Conservation (phyloP, 2,113 vertebrate genomes). For the Hemicordylus capensis region DNA sequence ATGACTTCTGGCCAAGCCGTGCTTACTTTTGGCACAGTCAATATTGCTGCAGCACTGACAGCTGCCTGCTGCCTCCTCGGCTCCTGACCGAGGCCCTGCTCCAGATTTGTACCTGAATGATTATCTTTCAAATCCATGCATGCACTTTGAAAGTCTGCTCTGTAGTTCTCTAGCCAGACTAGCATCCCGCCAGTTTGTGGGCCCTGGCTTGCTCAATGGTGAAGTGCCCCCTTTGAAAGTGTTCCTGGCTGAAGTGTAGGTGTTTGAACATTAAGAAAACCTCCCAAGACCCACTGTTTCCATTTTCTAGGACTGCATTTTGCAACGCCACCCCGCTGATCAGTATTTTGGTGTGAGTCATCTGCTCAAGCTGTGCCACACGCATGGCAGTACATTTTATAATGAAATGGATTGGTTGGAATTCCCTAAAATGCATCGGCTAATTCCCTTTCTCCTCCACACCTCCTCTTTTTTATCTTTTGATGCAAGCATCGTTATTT, state of each 20-base stretch:
- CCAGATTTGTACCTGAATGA: neutral
- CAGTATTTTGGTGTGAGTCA: neutral
- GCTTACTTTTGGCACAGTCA: no score
- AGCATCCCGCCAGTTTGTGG: fast-evolving
- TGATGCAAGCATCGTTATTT: fast-evolving
- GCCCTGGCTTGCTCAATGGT: neutral
- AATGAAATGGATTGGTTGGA: neutral
- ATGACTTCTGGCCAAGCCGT: no score
- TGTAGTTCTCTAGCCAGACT: neutral
- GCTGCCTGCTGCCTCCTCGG: no score
- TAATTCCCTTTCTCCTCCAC: neutral
- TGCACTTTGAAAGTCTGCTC: neutral
- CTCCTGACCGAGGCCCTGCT: neutral
- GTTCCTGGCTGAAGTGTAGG: neutral
- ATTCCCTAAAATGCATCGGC: neutral
- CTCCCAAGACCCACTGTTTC: neutral
- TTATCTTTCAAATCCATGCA: neutral
- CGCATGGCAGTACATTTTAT: neutral
- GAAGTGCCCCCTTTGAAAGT: neutral
- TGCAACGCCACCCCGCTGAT: neutral
- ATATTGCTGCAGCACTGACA: no score
- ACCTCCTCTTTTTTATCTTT: neutral
- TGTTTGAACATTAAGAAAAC: constrained; percentile 1
- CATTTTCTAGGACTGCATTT: neutral
- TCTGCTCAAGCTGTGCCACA: neutral